These are phyloP conservation scores for Drosophila teissieri DNA, from an alignment of 1,140 invertebrate species.

Conservation along the genomic window DNA sequence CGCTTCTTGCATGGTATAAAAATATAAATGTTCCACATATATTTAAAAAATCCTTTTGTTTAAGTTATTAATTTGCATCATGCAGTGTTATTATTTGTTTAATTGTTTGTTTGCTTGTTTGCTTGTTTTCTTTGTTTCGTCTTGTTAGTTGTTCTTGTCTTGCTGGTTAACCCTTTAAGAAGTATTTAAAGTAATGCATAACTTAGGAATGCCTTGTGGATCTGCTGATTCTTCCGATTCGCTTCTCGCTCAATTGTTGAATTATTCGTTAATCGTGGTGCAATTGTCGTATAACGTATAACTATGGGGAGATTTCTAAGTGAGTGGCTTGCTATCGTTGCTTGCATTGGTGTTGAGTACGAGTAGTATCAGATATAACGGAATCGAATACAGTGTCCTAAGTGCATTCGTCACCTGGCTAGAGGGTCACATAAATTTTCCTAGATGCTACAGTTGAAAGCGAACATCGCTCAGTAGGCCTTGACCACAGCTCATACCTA, in stretches of 20 bases:
- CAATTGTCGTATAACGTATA: constrained; percentile 36
- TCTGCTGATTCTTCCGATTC: constrained; percentile 24
- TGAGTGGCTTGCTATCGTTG: constrained; percentile 72
- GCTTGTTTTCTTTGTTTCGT: background rate
- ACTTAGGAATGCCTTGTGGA: constrained; percentile 53
- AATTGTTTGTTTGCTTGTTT: constrained; percentile 1
- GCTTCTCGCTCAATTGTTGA: constrained; percentile 12
- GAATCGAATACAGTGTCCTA: constrained; percentile 38
- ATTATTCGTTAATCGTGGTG: constrained; percentile 42
- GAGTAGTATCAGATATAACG: constrained; percentile 43
- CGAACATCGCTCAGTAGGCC: constrained; percentile 82
- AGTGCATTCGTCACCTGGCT: constrained; percentile 34
- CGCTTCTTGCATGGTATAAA: constrained; percentile 79
- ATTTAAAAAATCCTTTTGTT: constrained; percentile 72
- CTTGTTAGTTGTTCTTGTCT: constrained; percentile 32
- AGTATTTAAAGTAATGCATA: constrained; percentile 53
- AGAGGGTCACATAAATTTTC: constrained; percentile 66
- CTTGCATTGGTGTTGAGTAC: constrained; percentile 59
- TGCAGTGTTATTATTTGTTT: constrained; percentile 43
- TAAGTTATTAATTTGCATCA: constrained; percentile 55
- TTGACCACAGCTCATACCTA: constrained; percentile 66
- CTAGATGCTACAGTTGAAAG: constrained; percentile 79
- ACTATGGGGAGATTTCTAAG: constrained; percentile 64
- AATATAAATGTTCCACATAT: constrained; percentile 83
- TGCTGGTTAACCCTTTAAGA: constrained; percentile 20